Evolutionary conservation across 2,797 vertebrate genomes (phyloP).

Genomic region (Glossophaga mutica): DNA sequence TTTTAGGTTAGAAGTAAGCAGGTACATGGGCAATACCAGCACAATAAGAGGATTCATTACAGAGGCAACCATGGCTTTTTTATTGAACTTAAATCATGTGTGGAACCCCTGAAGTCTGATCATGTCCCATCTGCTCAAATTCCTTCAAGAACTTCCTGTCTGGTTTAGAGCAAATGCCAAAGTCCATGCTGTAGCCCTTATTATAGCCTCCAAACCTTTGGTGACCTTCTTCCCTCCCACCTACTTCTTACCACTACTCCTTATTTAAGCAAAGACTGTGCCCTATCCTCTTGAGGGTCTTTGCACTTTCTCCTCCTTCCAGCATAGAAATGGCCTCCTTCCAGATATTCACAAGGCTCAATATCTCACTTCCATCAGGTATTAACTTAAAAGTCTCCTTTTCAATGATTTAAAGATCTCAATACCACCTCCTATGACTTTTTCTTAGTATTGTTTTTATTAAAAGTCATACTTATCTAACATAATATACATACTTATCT

Average conservation of each 20-base stretch:
- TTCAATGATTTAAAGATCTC: neutral
- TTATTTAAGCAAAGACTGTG: accelerated
- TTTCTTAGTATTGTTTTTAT: neutral
- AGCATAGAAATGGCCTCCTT: neutral
- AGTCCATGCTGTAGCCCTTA: neutral
- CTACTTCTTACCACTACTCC: accelerated
- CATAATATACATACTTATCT: neutral
- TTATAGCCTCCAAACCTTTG: neutral
- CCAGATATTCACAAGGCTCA: neutral
- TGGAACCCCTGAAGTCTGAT: neutral
- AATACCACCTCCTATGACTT: neutral
- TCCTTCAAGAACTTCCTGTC: neutral
- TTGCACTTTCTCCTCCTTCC: neutral
- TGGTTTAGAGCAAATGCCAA: neutral
- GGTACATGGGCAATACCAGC: neutral
- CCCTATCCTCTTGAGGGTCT: neutral
- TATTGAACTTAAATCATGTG: neutral
- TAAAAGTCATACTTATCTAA: neutral
- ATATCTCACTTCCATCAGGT: neutral
- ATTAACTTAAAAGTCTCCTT: neutral
- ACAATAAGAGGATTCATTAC: neutral
- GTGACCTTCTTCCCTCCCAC: too few relatives aligned
- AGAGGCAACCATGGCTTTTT: neutral
- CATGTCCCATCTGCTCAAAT: neutral
- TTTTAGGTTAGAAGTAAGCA: neutral